phyloP scores from a whole-genome alignment of 2,888 invertebrate species.

The Drosophila yooni region DNA sequence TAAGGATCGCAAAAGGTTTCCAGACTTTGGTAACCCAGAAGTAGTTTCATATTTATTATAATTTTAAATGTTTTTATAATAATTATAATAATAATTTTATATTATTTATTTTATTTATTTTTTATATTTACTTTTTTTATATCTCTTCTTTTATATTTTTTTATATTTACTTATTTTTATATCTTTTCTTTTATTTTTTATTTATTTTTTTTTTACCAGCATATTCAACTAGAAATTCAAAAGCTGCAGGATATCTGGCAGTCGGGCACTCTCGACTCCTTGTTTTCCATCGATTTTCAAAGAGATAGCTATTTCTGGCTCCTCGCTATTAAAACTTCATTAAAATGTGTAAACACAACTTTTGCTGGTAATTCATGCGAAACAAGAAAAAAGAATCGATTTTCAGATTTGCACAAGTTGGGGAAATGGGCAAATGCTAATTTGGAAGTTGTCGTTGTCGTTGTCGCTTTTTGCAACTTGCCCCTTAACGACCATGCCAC shows the following conservation, averaged over 20 bases:
- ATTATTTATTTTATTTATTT: too few species aligned
- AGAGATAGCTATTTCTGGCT: neutral
- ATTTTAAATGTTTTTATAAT: too few species aligned
- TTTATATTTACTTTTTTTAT: too few species aligned
- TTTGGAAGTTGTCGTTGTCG: neutral
- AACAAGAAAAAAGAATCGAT: conserved; percentile 4
- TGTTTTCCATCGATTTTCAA: neutral
- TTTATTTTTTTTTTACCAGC: neutral
- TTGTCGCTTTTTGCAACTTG: neutral
- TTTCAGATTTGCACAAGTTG: neutral
- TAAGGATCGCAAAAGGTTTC: too few species aligned
- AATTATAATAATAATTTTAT: too few species aligned
- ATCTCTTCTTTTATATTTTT: neutral
- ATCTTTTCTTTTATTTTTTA: neutral
- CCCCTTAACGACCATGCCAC: conserved; percentile 9
- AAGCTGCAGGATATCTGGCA: neutral
- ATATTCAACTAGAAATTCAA: neutral
- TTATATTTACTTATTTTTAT: neutral
- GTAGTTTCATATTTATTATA: too few species aligned
- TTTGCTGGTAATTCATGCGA: neutral
- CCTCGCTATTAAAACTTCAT: neutral
- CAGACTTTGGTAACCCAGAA: too few species aligned
- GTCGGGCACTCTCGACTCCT: neutral
- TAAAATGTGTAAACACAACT: neutral
- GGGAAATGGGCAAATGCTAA: conserved; percentile 3